Evolutionary conservation across 2,113 vertebrate genomes (phyloP).

Genomic region (Fregetta grallaria): DNA sequence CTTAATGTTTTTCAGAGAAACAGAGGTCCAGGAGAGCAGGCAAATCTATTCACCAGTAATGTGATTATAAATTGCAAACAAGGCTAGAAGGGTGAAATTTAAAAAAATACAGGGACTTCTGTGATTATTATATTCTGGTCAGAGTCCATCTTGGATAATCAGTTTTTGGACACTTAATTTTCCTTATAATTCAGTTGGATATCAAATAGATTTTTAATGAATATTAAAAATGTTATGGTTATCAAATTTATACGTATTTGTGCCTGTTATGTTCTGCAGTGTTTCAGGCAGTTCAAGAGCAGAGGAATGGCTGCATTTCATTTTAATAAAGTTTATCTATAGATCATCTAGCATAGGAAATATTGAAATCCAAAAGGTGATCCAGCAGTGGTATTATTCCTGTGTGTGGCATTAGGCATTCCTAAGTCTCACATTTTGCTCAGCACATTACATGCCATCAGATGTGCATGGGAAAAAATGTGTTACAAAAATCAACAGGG

Average conservation of each 20-base stretch:
- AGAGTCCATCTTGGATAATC: neutral
- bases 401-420: neutral
- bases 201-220: neutral
- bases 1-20: neutral
- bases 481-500: slow-evolving; percentile 42
- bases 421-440: slow-evolving; percentile 19
- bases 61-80: neutral
- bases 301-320: neutral
- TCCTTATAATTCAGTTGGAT: neutral
- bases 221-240: neutral
- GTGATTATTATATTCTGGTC: neutral
- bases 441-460: slow-evolving; percentile 19
- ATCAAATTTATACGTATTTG: neutral
- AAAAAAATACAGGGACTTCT: neutral
- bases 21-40: neutral
- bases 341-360: neutral
- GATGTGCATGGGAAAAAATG: slow-evolving; percentile 16
- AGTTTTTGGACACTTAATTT: neutral
- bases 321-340: neutral
- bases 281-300: neutral
- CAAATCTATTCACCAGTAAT: neutral
- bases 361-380: neutral
- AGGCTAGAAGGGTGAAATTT: neutral
- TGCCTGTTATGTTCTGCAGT: neutral
- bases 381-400: neutral